Base-by-base conservation (phyloP, 35 echinoderm and acorn worm species). In the Ptychodera flava region DNA sequence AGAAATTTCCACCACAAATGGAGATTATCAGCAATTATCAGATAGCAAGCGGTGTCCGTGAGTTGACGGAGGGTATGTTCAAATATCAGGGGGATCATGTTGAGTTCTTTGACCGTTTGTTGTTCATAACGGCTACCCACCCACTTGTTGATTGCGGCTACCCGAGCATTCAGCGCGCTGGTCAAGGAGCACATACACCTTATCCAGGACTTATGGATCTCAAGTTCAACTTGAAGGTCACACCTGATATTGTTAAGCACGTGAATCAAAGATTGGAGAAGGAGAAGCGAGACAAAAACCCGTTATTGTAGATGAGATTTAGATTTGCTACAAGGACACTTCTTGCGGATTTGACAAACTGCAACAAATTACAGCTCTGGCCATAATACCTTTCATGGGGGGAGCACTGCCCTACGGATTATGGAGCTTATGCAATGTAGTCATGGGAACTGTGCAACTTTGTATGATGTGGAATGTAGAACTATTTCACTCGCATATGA, bases 31-130 rank as follows among this genome's bases (percentile, higher is more conserved):
- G 92, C 78, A 86, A 79, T 32, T 85, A 75, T 33, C 92, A 98
- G 80, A 91, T 98, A 30, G 45, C 83, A 33, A 88, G 87, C 27
- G 92, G 95, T 32, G 87, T 98, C 33, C 87, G 95, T 1, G 95
- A 98, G 88, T 78, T 98, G 30, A 94, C 95, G 28, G 95, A 98
- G 86, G 95, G 95, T 12, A 98, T 98, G 95, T 77, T 98, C 16
- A 98, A 98, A 81, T 98, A 98, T 36, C 89, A 94, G 45, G 95
- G 95, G 15, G 95, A 98, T 78, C 80, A 81, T n/a, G 95, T 98
- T 16, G 95, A 98, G 78, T 98, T 98, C 75, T 98, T 92, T 83
- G 95, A 98, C 84, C 87, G 92, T 1, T 90, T 98, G 28, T 81
- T 98, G 30, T 92, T 98, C 31, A 86, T 98, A 27, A 94, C 95